A percentile compares a stretch with the other conserved stretches of the same genome.
phyloP scores from a whole-genome alignment of 1,140 invertebrate species.

The Hyles euphorbiae region DNA sequence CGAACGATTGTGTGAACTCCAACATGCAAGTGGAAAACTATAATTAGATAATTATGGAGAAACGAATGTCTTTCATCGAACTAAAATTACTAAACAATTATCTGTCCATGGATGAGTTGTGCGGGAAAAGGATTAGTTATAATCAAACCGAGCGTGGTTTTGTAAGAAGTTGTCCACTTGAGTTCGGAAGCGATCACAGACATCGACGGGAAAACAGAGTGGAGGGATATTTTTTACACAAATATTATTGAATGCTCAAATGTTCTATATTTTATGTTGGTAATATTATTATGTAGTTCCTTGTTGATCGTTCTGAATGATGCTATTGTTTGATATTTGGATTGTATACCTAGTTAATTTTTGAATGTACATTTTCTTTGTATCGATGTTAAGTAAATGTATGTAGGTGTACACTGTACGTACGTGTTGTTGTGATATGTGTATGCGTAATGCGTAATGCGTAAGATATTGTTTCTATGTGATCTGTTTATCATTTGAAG shows the following conservation, averaged over 20 bases:
- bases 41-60: no score
- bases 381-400: slow-evolving; percentile 47
- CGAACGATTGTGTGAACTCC: no score
- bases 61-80: no score
- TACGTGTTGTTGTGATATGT: slow-evolving; percentile 73
- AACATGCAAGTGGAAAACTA: no score
- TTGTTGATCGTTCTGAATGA: slow-evolving; percentile 59
- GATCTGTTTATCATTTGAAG: slow-evolving; percentile 53
- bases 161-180: no score
- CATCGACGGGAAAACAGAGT: slow-evolving; percentile 18
- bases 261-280: slow-evolving; percentile 69
- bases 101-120: no score
- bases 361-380: slow-evolving; percentile 50
- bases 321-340: slow-evolving; percentile 53
- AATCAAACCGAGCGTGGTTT: no score
- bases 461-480: slow-evolving; percentile 49
- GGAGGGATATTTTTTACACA: slow-evolving; percentile 67
- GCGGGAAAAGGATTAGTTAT: no score
- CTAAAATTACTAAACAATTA: no score
- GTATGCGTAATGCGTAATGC: slow-evolving; percentile 26
- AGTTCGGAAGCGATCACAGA: slow-evolving; percentile 35
- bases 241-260: slow-evolving; percentile 70
- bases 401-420: slow-evolving; percentile 46
- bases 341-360: slow-evolving; percentile 46
- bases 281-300: slow-evolving; percentile 68